A percentile compares a stretch with the other conserved stretches of the same genome.
Evolutionary conservation across 2,888 invertebrate species (phyloP).

Genomic region (Sesamia inferens): DNA sequence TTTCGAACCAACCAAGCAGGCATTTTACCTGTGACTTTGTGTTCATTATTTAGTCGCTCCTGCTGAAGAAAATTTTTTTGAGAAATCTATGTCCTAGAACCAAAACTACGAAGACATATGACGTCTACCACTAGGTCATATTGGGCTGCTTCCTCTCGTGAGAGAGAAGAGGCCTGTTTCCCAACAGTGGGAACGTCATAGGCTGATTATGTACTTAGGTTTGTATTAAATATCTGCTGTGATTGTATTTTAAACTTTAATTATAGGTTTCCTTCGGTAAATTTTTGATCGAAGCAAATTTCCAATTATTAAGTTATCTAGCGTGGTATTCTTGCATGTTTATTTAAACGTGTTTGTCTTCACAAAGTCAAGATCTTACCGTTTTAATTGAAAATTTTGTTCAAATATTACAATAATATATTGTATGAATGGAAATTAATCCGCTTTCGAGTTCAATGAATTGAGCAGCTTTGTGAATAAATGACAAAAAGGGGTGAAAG

Average conservation of each 20-base stretch:
- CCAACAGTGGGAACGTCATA: neutral
- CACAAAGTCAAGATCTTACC: conserved; percentile 20
- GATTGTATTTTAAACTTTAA: conserved; percentile 22
- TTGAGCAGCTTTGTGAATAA: conserved; percentile 59
- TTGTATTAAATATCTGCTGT: neutral
- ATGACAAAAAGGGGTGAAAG: conserved; percentile 53
- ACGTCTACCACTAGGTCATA: neutral
- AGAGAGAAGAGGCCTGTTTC: neutral
- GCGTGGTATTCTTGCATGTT: conserved; percentile 25
- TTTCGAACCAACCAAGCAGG: conserved; percentile 17
- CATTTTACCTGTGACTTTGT: neutral
- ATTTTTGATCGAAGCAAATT: neutral
- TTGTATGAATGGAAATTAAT: conserved; percentile 62
- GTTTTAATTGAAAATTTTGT: conserved; percentile 55
- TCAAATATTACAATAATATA: conserved; percentile 50
- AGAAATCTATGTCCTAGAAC: neutral
- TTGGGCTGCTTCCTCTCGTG: neutral
- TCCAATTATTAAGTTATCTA: conserved; percentile 11
- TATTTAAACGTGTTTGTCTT: conserved; percentile 27
- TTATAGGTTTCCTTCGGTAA: neutral
- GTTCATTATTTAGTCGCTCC: neutral
- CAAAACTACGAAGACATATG: neutral
- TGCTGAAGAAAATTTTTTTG: neutral
- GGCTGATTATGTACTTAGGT: neutral
- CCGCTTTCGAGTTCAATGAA: conserved; percentile 49